Conservation (phyloP, 2,888 invertebrate species). For the Plebejus argus region DNA sequence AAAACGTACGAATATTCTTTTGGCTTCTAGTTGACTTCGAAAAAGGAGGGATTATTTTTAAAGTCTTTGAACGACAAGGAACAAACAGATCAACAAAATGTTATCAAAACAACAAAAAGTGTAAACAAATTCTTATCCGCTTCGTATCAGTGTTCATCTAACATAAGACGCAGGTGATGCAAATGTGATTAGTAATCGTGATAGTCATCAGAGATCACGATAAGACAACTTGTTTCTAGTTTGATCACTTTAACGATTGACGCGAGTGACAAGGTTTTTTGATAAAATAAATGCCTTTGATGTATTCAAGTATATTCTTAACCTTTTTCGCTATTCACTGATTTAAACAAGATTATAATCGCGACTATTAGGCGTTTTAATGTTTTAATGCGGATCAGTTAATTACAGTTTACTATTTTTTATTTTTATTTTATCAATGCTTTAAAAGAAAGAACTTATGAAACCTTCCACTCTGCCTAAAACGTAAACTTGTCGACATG, state of each 20-base stretch:
- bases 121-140: conserved; percentile 18
- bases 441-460: too few relatives aligned
- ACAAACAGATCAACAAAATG: not conserved
- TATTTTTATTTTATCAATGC: too few relatives aligned
- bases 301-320: not conserved
- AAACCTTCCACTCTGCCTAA: too few relatives aligned
- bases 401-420: too few relatives aligned
- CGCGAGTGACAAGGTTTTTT: not conserved
- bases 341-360: too few relatives aligned
- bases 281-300: not conserved
- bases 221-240: conserved; percentile 10
- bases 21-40: not conserved
- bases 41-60: not conserved
- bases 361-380: too few relatives aligned
- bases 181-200: conserved; percentile 12
- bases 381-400: too few relatives aligned
- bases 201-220: not conserved
- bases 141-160: conserved; percentile 1
- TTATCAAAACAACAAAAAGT: not conserved
- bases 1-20: not conserved
- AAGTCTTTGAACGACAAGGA: not conserved
- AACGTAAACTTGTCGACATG: too few relatives aligned
- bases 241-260: not conserved
- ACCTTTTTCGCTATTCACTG: not conserved
- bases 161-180: not conserved